Evolutionary conservation across 2,888 invertebrate genomes (phyloP).

Genomic region (Ferdinandea cuprea): DNA sequence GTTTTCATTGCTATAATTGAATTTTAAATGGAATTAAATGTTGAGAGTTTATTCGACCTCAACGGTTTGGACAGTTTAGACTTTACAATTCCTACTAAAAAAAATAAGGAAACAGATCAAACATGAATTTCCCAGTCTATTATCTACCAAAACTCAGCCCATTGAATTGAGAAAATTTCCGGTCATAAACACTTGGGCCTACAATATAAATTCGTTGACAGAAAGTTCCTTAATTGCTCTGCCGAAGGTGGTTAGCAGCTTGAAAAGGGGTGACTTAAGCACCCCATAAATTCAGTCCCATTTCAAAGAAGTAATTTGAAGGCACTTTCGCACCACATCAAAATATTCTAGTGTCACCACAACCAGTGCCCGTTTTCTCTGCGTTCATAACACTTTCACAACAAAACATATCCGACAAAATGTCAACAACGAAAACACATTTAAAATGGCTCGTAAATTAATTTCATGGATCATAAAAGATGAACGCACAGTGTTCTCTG

Average conservation of each 20-base stretch:
- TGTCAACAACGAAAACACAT: slow-evolving; percentile 70
- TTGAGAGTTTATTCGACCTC: no score
- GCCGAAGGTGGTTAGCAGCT: slow-evolving; percentile 34
- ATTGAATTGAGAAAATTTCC: slow-evolving; percentile 47
- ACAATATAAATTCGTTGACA: slow-evolving; percentile 58
- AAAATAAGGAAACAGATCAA: no score
- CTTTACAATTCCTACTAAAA: no score
- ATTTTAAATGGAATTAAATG: no score
- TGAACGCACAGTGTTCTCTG: slow-evolving; percentile 31
- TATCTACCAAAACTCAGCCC: slow-evolving; percentile 32
- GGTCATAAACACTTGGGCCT: slow-evolving; percentile 41
- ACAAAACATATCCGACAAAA: slow-evolving; percentile 54
- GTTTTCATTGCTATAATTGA: no score
- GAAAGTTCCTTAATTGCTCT: slow-evolving; percentile 68
- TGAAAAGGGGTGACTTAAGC: slow-evolving; percentile 52
- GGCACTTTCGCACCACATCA: slow-evolving; percentile 71
- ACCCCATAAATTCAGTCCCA: slow-evolving; percentile 61
- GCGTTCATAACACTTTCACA: slow-evolving; percentile 53
- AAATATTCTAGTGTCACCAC: slow-evolving; percentile 51
- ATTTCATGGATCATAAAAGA: slow-evolving; percentile 82
- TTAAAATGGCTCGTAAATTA: slow-evolving; percentile 80
- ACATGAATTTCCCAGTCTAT: slow-evolving; percentile 10
- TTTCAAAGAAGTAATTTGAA: slow-evolving; percentile 63
- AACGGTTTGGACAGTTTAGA: no score
- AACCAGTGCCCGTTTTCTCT: background rate